Evolutionary conservation across 2,797 vertebrate species (phyloP), one percentile per base, ranked within the genome.

Genomic region (Anableps anableps): DNA sequence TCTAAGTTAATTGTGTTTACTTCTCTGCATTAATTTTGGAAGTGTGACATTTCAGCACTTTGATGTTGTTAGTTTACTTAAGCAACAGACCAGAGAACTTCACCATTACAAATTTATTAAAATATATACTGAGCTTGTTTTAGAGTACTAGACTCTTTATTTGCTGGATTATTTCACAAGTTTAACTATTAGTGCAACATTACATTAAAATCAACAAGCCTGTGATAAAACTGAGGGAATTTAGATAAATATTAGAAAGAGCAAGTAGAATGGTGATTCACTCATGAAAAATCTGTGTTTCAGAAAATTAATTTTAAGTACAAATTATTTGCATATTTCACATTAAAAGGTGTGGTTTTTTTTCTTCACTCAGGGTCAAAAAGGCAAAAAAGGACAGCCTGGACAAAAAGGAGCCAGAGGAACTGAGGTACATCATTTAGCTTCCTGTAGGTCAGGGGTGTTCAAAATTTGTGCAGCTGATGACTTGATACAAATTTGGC

Each of bases 341-440:
- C 23, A 64, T 50, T 77, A 74, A 38, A 14, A 31, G 1, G 3
- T 26, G 1, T 50, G 50, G 53, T 85, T 5, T 83, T 3, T 89
- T 26, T 81, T 50, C 50, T 19, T 14, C 23, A 45, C 83, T 14
- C 48, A 93, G 93, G 97, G 97, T 86, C 95, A 96, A 68, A 97
- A 97, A 94, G 97, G 97, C 87, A 98, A 97, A 91, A 94, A 92
- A 88, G 97, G 97, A 90, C 91, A 94, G 50, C 74, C 45, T 0
- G 97, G 97, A 85, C 91, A 87, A 21, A 89, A 95, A 76, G 97
- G 97, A 75, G 92, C 91, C 86, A 95, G 95, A 89, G 97, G 93
- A 81, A 5, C 55, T 9, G 92, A 93, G 91, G 94, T 93, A 80
- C 53, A 77, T 73, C 23, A 23, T 29, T 5, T 3, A 73, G n/a